Conservation (phyloP, 2,113 vertebrate species). For the Anarhynchus alexandrinus region DNA sequence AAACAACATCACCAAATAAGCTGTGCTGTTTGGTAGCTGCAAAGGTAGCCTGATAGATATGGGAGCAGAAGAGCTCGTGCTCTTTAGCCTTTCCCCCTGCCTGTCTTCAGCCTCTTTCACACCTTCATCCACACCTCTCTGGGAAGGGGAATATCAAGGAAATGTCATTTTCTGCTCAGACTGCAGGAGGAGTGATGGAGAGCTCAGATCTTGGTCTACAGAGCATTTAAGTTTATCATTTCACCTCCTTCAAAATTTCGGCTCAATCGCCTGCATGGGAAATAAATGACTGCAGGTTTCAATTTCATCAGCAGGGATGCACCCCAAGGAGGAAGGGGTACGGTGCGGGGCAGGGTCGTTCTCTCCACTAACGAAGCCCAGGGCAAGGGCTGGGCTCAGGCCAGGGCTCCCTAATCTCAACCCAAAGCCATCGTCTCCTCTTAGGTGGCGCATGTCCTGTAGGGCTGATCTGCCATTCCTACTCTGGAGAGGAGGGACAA, state of each 20-base stretch:
- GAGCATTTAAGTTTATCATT: background rate
- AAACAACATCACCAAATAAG: background rate
- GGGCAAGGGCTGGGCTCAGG: background rate
- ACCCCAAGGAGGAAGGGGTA: background rate
- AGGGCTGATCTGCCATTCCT: background rate
- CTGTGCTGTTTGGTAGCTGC: background rate
- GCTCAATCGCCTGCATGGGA: background rate
- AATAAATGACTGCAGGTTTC: too few relatives aligned
- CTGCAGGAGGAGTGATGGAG: background rate
- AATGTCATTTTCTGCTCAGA: background rate
- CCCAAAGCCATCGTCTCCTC: background rate
- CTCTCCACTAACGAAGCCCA: background rate
- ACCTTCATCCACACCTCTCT: background rate
- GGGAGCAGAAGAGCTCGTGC: background rate
- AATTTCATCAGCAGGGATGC: background rate
- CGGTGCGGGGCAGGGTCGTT: fast-evolving
- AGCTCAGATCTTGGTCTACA: background rate
- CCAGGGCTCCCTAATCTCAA: background rate
- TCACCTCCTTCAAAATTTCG: background rate
- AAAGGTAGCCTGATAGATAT: background rate
- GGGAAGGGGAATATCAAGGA: background rate
- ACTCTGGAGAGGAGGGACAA: background rate
- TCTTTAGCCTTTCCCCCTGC: background rate
- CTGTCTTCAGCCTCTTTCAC: background rate
- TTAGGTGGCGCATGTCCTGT: too few relatives aligned